Base-by-base conservation (phyloP, 2,888 invertebrate genomes). In the Campoletis raptor region DNA sequence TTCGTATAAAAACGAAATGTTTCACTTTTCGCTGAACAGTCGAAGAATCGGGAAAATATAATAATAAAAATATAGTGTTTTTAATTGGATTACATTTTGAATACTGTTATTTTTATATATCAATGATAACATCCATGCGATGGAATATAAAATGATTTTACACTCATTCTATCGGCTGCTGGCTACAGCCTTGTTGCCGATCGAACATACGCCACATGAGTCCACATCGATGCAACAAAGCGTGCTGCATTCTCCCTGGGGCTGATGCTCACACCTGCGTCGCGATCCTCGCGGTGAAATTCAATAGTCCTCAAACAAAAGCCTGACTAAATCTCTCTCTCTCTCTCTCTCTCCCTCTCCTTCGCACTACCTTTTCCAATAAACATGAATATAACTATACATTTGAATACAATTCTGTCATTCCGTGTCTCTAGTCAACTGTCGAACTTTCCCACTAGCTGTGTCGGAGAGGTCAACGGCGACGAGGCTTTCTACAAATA, bases 401-500 rank as follows among this genome's bases (percentile, higher is more conserved):
- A 15, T 57, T 24, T 15, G 9, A 36, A 73, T 67, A 48, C 8
- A 76, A 83, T 77, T 45, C 48, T 78, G 83, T 69, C 30, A 74
- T 76, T 80, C 74, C 76, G 74, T 70, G 48, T 57, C 73, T 69
- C 69, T 36, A 21, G 12, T 64, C 61, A 84, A 80, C 45, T 64
- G 37, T 76, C 76, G 52, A 84, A 76, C 84, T 80, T 61, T 79
- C 57, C 79, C 74, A 69, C 80, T 70, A 72, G 37, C 42, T 66
- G 40, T 52, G 54, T 15, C 15, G 36, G 45, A 61, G 52, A 37
- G 79, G 79, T 80, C 80, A 64, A 78, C 69, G 24, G 21, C 69
- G 61, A 57, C 21, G 80, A 72, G 73, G 82, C 87, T 87, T 82
- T 87, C 87, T 85, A 85, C 87, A 85, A 87, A 87, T 85, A 85